Evolutionary conservation across 2,113 vertebrate genomes (phyloP), one percentile per base, ranked within the genome.

Genomic region (Onychostoma macrolepis): DNA sequence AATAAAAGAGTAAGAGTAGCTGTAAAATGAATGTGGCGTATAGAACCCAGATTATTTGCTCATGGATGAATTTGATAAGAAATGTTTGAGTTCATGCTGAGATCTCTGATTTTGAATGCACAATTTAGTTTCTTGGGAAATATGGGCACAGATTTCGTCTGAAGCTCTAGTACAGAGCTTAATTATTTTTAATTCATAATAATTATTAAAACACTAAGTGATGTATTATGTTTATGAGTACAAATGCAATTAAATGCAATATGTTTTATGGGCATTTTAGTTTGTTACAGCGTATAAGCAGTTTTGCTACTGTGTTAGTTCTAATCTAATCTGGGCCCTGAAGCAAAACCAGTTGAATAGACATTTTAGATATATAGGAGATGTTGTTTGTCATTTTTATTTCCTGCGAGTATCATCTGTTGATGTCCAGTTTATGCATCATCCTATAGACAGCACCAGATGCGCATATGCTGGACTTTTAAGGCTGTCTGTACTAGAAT

Each of bases 401-500:
- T 24, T 13, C 24, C 21, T 41, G 11, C 2, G 4, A n/a, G 21
- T 26, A 17, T 63, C 19, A 9, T 38, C 30, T n/a, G 15, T 17
- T 50, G 45, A 53, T 11, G 26, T 78, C 45, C 26, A 21, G 5
- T 26, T 48, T 11, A 76, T 50, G 43, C 4, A 21, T 58, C 11
- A 58, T 36, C 7, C 17, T 58, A 58, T 38, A n/a, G 50, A 80
- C 53, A 63, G 56, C 56, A 28, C 50, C 24, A 61, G 79, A 17
- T n/a, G 77, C 33, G 8, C 56, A 45, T 28, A 43, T 19, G 58
- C 13, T 81, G 36, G 79, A 41, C 36, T 90, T 91, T 88, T 91
- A 76, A 89, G 7, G 56, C n/a, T 1, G 89, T 91, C 90, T 91
- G 76, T 89, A 91, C 86, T 87, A 83, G 89, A 92, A 92, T 92